Evolutionary conservation across 2,113 vertebrate species (phyloP), one percentile per base, ranked within the genome.

Genomic region (Xerus inauris): DNA sequence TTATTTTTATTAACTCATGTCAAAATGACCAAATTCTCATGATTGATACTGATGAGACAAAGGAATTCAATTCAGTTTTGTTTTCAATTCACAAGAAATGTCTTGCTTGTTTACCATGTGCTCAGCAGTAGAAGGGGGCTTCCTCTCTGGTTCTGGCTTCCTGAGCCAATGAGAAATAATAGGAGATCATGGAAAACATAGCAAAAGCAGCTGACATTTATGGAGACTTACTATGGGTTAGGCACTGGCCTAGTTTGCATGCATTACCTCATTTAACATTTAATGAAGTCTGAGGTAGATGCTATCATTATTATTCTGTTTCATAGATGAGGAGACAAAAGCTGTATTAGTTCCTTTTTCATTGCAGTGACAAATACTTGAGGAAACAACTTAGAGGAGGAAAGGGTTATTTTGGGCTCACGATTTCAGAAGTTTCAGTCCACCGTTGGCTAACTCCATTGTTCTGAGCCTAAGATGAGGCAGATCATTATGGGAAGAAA

Each of bases 171-270:
- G 57, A 67, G 24, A 42, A 92, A 65, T 28, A 19, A 42, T 5
- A 17, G 2, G 51, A 67, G 26, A 64, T 47, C 35, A 22, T 28
- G 3, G 12, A 51, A 54, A 65, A 57, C 11, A 42, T 17, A 42
- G 11, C 4, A 47, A 54, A 57, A 38, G 54, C 54, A 32, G 17
- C 40, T 10, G 3, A 11, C 13, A 10, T n/a, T 47, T 42, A 19
- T 6, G n/a, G 40, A 11, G 4, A 0, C 65, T 72, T 20, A 14
- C 17, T n/a, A 2, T 5, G n/a, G 1, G 2, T 7, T 30, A 14
- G 54, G 35, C 40, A 2, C 35, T 26, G 16, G 0, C n/a, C 35
- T 2, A 8, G 10, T 35, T 54, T 32, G 54, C 22, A 12, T 7
- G n/a, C 4, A 0, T 32, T 32, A 20, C 19, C 20, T 84, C 28